These are phyloP conservation scores for Andrena dorsata DNA, from an alignment of 2,888 invertebrate species.

Conservation along the genomic window DNA sequence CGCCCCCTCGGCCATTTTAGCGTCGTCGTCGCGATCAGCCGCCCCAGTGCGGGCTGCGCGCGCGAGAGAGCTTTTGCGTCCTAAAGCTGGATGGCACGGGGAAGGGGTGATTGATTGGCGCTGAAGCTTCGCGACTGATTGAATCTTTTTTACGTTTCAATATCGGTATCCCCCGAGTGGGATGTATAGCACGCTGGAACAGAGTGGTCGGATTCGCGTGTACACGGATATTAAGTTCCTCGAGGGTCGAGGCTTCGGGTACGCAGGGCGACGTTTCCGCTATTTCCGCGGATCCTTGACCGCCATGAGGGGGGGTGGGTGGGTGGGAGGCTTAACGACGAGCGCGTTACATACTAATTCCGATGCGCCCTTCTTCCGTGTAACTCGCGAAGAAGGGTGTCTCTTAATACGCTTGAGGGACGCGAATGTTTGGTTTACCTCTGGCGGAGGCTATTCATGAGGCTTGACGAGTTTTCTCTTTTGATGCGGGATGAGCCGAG, in stretches of 20 bases:
- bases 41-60: slow-evolving; percentile 76
- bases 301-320: too few relatives aligned
- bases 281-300: background rate
- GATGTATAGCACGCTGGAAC: slow-evolving; percentile 58
- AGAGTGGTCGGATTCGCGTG: slow-evolving; percentile 29
- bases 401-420: too few relatives aligned
- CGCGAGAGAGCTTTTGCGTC: slow-evolving; percentile 73
- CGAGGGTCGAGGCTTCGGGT: background rate
- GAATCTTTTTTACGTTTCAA: slow-evolving; percentile 84
- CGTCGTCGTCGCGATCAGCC: slow-evolving; percentile 76
- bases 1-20: slow-evolving; percentile 79
- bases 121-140: slow-evolving; percentile 84
- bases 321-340: background rate
- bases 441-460: too few relatives aligned
- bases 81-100: slow-evolving; percentile 61
- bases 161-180: slow-evolving; percentile 77
- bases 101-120: slow-evolving; percentile 82
- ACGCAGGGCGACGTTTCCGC: background rate
- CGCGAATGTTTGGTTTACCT: too few relatives aligned
- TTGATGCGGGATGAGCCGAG: too few relatives aligned
- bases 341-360: background rate
- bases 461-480: too few relatives aligned
- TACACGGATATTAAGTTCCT: slow-evolving; percentile 35
- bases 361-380: too few relatives aligned
- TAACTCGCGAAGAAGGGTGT: too few relatives aligned